These are phyloP conservation scores for Bombus haemorrhoidalis DNA, from an alignment of 1,140 invertebrate genomes.

Conservation along the genomic window DNA sequence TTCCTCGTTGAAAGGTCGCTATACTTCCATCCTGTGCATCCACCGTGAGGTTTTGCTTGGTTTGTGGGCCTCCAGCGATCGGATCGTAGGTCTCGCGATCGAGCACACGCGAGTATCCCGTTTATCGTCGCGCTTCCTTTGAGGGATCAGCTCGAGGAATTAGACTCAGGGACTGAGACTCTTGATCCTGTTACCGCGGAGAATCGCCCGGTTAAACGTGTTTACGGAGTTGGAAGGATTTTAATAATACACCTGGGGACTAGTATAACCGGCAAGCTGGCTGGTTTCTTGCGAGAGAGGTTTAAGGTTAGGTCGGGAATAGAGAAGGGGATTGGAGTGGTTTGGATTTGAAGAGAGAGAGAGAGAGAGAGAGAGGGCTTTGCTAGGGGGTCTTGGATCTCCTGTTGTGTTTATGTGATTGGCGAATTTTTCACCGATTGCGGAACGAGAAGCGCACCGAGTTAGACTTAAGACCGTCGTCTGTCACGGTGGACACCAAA, in stretches of 20 bases:
- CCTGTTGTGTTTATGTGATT: neutral
- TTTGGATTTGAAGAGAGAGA: neutral
- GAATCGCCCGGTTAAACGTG: slow-evolving; percentile 17
- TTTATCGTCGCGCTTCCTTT: slow-evolving; percentile 13
- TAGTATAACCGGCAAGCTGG: neutral
- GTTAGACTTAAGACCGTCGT: neutral
- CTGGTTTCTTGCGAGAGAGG: neutral
- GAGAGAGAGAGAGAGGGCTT: neutral
- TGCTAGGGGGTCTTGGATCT: too few relatives aligned
- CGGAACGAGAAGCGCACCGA: too few relatives aligned
- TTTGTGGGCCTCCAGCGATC: neutral
- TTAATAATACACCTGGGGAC: slow-evolving; percentile 17
- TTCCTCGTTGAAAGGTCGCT: slow-evolving; percentile 14
- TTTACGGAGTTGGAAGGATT: slow-evolving; percentile 26
- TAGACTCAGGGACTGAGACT: neutral
- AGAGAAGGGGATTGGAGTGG: neutral
- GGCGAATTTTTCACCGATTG: neutral
- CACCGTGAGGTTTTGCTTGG: neutral
- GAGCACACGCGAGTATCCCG: neutral
- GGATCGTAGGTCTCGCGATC: neutral
- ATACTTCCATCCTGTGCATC: neutral
- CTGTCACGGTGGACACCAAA: too few relatives aligned
- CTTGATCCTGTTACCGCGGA: slow-evolving; percentile 6
- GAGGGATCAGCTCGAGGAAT: slow-evolving; percentile 5
- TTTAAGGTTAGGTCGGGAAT: neutral